Conservation (phyloP, 2,113 vertebrate genomes). For the Australoheros scitulus region DNA sequence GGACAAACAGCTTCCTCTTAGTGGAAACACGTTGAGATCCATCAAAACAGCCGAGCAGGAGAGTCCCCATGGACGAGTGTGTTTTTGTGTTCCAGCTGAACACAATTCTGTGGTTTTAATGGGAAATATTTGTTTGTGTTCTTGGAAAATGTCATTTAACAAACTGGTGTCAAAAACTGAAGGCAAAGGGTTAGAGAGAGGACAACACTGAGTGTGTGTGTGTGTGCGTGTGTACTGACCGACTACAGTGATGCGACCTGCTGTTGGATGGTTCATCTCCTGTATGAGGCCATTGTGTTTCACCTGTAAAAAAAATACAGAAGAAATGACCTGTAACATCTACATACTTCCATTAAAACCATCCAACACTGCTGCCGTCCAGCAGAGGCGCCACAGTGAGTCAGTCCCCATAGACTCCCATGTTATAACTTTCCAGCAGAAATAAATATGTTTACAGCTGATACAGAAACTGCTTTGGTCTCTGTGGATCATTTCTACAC, state of each 20-base stretch:
- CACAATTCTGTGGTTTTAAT: conserved; percentile 27
- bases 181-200: neutral
- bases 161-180: conserved; percentile 19
- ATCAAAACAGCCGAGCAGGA: conserved; percentile 28
- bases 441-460: neutral
- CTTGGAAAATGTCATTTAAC: conserved; percentile 36
- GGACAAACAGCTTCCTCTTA: conserved; percentile 49
- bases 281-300: conserved; percentile 89
- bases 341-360: neutral
- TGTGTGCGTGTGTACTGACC: conserved; percentile 76
- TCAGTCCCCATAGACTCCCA: neutral
- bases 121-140: conserved; percentile 25
- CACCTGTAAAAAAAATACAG: conserved; percentile 80
- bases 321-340: no score
- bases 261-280: conserved; percentile 91
- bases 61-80: neutral
- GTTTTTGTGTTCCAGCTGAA: conserved; percentile 5
- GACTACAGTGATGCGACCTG: conserved; percentile 87
- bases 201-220: neutral
- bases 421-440: neutral
- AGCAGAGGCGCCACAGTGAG: neutral
- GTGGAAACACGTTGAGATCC: conserved; percentile 39
- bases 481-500: neutral
- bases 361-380: neutral
- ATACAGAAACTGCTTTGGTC: neutral